Evolutionary conservation across 2,888 invertebrate genomes (phyloP).

Genomic region (Mythimna ferrago): DNA sequence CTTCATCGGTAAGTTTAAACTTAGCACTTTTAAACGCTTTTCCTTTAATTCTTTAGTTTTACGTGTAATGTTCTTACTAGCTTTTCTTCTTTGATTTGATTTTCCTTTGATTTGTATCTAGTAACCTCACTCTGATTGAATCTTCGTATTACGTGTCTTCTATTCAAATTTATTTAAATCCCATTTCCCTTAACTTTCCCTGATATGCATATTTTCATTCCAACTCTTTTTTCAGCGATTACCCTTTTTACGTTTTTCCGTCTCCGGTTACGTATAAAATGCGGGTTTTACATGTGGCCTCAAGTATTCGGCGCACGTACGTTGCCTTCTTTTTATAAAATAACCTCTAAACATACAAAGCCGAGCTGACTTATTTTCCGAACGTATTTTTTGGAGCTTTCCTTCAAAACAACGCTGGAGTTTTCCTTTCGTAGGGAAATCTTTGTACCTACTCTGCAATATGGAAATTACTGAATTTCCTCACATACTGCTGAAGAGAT

Average conservation of each 20-base stretch:
- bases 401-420: conserved; percentile 4
- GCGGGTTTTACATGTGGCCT: conserved; percentile 22
- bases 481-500: background rate
- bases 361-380: background rate
- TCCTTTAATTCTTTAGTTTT: background rate
- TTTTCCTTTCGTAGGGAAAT: conserved; percentile 16
- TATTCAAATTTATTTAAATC: conserved; percentile 4
- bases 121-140: background rate
- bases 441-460: background rate
- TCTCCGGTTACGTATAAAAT: conserved; percentile 34
- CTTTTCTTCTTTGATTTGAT: conserved; percentile 8
- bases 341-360: conserved; percentile 29
- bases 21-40: conserved; percentile 36
- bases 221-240: background rate
- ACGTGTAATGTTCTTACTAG: background rate
- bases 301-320: conserved; percentile 43
- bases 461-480: background rate
- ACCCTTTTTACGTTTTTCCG: conserved; percentile 3
- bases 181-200: background rate
- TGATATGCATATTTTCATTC: background rate
- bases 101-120: background rate
- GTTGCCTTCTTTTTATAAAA: conserved; percentile 29
- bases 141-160: background rate
- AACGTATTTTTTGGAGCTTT: background rate
- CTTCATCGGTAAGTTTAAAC: conserved; percentile 84